Percentiles rank a stretch among this genome's conserved stretches.
Conservation (phyloP, 2,113 vertebrate species). For the Scortum barcoo region DNA sequence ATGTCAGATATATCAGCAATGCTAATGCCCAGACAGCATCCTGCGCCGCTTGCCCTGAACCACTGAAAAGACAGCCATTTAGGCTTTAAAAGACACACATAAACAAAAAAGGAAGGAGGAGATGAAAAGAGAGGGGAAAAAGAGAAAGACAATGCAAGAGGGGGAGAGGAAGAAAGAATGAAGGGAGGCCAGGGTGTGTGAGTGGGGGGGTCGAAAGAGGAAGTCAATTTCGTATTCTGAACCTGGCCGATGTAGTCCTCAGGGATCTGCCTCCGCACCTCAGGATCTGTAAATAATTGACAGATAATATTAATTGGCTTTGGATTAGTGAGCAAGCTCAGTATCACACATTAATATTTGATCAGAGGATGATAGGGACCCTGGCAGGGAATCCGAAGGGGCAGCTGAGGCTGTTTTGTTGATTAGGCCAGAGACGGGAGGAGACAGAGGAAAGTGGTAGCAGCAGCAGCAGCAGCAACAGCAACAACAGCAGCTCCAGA, state of each 20-base stretch:
- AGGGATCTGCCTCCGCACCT: conserved; percentile 98
- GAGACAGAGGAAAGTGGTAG: conserved; percentile 85
- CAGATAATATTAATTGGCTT: conserved; percentile 99
- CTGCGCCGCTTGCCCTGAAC: conserved; percentile 57
- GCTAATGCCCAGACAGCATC: conserved; percentile 74
- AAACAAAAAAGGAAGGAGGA: conserved; percentile 77
- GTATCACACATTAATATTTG: conserved; percentile 99
- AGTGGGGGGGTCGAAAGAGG: conserved; percentile 71
- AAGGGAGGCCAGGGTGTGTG: conserved; percentile 34
- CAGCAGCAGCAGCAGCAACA: conserved; percentile 54
- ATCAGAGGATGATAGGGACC: conserved; percentile 99
- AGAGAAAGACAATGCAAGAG: conserved; percentile 60
- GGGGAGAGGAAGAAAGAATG: conserved; percentile 66
- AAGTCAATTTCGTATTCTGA: conserved; percentile 99
- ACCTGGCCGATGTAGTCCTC: conserved; percentile 98
- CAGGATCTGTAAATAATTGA: conserved; percentile 99
- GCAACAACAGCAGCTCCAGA: conserved; percentile 58
- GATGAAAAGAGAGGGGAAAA: conserved; percentile 57
- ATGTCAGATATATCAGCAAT: conserved; percentile 76
- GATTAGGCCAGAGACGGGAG: conserved; percentile 93
- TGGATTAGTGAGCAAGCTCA: conserved; percentile 99
- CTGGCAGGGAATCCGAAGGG: conserved; percentile 97
- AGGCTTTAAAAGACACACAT: conserved; percentile 81
- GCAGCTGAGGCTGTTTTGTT: conserved; percentile 97
- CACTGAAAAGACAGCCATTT: conserved; percentile 80